Evolutionary conservation across 2,113 vertebrate species (phyloP).

Genomic region (Cephalopterus ornatus): DNA sequence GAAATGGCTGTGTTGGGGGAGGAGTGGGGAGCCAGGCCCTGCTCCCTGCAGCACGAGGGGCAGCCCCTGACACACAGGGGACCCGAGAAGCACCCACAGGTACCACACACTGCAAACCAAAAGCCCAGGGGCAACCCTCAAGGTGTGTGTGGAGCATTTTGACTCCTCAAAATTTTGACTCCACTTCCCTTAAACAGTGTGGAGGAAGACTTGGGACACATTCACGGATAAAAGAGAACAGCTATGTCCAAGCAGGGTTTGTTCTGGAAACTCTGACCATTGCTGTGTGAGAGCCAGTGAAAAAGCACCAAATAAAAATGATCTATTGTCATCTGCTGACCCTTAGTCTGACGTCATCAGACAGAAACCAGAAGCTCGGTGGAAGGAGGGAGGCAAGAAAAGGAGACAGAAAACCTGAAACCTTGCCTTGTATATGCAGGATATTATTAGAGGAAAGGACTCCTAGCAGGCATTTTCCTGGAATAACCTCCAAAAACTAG

Average conservation of each 20-base stretch:
- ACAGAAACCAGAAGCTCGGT: not conserved
- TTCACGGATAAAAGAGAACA: not conserved
- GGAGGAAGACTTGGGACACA: not conserved
- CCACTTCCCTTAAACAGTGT: too few species aligned
- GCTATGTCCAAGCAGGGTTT: not conserved
- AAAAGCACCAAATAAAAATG: not conserved
- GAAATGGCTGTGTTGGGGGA: not conserved
- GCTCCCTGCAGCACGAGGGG: fast-evolving
- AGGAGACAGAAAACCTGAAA: not conserved
- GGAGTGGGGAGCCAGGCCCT: not conserved
- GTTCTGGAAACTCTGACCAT: not conserved
- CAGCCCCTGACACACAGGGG: not conserved
- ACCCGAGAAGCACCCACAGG: not conserved
- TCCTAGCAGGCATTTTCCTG: not conserved
- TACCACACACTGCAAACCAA: not conserved
- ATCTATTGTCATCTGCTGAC: not conserved
- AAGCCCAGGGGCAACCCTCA: not conserved
- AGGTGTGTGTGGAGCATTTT: not conserved
- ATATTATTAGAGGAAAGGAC: not conserved
- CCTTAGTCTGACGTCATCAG: not conserved
- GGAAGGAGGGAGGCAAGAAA: not conserved
- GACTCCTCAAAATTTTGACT: too few species aligned
- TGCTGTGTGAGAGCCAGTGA: not conserved
- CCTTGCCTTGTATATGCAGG: not conserved
- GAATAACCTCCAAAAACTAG: not conserved